Conservation (phyloP, 2,888 invertebrate genomes). For the Adela reaumurella region DNA sequence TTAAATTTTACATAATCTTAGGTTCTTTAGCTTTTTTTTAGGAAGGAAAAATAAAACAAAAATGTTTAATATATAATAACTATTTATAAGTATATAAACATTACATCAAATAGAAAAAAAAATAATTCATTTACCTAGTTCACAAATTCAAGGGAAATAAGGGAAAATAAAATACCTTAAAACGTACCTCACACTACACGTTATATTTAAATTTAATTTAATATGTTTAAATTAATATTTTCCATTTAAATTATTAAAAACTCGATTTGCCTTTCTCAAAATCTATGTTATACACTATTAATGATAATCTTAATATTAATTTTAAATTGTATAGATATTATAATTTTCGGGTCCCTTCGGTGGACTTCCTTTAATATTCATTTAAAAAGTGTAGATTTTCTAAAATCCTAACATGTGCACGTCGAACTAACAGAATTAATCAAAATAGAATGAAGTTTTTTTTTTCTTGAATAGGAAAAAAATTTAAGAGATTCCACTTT, state of each 20-base stretch:
- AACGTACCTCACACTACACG: constrained; percentile 49
- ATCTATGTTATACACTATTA: background rate
- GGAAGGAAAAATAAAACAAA: constrained; percentile 33
- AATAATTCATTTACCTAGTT: constrained; percentile 48
- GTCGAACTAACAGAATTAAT: background rate
- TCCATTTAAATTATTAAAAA: constrained; percentile 4
- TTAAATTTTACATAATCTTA: too few species aligned
- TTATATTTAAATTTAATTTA: constrained; percentile 17
- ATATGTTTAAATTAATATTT: constrained; percentile 2
- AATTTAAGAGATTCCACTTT: background rate
- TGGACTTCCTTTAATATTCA: background rate
- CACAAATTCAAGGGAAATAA: constrained; percentile 31
- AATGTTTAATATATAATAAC: constrained; percentile 49
- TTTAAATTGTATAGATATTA: background rate
- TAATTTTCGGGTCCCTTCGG: background rate
- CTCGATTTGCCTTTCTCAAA: constrained; percentile 1
- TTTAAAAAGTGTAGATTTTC: background rate
- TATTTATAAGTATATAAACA: constrained; percentile 57
- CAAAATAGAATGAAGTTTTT: too few species aligned
- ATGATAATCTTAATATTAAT: background rate
- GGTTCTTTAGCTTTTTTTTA: too few species aligned
- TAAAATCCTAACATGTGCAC: background rate
- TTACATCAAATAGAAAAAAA: constrained; percentile 50
- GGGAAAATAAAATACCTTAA: constrained; percentile 31
- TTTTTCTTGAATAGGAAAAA: too few species aligned